Percentiles rank a stretch among this genome's conserved stretches.
Conservation (phyloP, 2,113 vertebrate genomes). For the Eira barbara region DNA sequence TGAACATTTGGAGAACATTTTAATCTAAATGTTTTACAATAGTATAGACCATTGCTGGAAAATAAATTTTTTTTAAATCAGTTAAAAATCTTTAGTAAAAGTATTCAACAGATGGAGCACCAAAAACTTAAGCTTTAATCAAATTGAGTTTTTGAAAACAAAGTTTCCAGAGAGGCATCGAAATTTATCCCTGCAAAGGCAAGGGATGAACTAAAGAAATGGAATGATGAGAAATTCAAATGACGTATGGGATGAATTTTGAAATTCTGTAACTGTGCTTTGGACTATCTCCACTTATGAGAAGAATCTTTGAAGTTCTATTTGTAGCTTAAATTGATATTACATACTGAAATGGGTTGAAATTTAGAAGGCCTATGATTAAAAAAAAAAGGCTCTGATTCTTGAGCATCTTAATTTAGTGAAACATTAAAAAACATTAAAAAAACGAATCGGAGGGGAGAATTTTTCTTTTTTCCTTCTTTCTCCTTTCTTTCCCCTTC, state of each 20-base stretch:
- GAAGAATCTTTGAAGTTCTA: neutral
- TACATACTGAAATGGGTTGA: neutral
- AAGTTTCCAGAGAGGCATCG: neutral
- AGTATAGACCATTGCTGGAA: neutral
- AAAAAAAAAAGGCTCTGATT: neutral
- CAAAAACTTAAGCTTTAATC: neutral
- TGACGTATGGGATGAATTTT: neutral
- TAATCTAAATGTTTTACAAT: neutral
- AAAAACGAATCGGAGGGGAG: neutral
- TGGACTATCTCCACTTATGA: neutral
- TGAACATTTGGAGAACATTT: neutral
- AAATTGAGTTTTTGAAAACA: neutral
- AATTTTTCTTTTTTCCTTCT: neutral
- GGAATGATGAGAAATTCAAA: neutral
- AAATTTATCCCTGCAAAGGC: neutral
- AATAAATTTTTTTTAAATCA: neutral
- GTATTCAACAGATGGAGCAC: neutral
- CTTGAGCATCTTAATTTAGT: neutral
- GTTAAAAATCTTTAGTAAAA: slow-evolving; percentile 9
- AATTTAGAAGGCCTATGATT: neutral
- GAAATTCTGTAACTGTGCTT: neutral
- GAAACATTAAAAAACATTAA: neutral
- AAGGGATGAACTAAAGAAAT: neutral
- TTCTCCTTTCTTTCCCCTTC: too few relatives aligned
- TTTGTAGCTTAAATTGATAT: neutral